A percentile compares a stretch with the other conserved stretches of the same genome.
Conservation (phyloP, 2,888 invertebrate genomes). For the Ptychoptera contaminata region DNA sequence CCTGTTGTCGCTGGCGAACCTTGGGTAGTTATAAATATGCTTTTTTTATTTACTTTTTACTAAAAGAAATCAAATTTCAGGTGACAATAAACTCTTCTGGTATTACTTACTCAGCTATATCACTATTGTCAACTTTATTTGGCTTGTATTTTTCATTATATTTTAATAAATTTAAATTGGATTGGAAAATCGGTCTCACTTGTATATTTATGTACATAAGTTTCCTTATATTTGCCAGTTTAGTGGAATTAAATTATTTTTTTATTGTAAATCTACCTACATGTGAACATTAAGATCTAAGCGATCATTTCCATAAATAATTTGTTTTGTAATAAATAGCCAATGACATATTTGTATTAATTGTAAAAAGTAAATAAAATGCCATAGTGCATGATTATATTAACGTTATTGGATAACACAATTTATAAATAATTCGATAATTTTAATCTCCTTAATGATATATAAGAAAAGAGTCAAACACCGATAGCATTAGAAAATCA, state of each 20-base stretch:
- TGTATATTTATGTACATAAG: conserved; percentile 49
- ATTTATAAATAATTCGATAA: no score
- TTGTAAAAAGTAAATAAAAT: no score
- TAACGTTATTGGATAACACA: no score
- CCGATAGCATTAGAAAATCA: no score
- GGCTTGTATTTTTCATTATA: conserved; percentile 50
- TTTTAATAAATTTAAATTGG: conserved; percentile 51
- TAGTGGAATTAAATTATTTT: conserved; percentile 64
- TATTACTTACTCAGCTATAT: conserved; percentile 57
- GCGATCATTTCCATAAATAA: no score
- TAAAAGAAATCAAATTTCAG: conserved; percentile 19
- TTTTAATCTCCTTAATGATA: no score
- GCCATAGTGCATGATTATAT: no score
- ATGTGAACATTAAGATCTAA: conserved; percentile 44
- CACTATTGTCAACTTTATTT: conserved; percentile 54
- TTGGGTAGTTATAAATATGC: conserved; percentile 26
- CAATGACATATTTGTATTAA: no score
- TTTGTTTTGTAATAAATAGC: no score
- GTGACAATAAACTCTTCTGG: conserved; percentile 61
- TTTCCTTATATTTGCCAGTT: conserved; percentile 50
- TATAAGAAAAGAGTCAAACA: no score
- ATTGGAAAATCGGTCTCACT: conserved; percentile 50
- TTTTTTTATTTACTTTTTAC: not conserved
- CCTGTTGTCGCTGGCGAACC: conserved; percentile 39
- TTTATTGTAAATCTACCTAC: conserved; percentile 56